Conservation (phyloP, 2,797 vertebrate species). For the Cuniculus paca region DNA sequence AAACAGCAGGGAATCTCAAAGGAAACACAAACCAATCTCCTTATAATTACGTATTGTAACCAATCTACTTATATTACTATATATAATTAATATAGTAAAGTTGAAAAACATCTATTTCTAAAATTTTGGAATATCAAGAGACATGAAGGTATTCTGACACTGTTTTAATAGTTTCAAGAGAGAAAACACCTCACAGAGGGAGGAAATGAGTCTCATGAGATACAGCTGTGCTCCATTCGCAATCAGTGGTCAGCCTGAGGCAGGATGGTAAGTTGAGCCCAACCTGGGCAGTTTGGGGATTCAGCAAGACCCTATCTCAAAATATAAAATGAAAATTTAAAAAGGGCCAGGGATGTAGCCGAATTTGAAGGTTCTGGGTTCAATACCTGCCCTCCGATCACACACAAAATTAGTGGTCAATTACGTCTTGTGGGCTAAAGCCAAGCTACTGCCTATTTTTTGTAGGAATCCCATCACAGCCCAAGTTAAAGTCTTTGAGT, state of each 20-base stretch:
- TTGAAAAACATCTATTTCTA: constrained; percentile 43
- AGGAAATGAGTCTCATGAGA: neutral
- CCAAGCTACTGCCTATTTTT: neutral
- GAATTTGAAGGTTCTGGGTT: neutral
- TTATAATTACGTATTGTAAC: constrained; percentile 29
- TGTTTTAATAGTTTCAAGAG: constrained; percentile 47
- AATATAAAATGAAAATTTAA: neutral
- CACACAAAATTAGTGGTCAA: neutral
- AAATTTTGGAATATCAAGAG: neutral
- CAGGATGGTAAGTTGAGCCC: neutral
- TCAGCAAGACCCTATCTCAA: neutral
- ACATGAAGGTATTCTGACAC: constrained; percentile 36
- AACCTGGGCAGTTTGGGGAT: neutral
- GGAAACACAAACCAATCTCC: constrained; percentile 28
- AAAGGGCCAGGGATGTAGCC: neutral
- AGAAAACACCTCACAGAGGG: neutral
- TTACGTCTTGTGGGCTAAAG: neutral
- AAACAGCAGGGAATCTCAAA: constrained; percentile 8
- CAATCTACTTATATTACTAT: neutral
- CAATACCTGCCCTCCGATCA: neutral
- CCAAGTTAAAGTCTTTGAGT: neutral
- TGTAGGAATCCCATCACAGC: neutral
- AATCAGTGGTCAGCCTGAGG: neutral
- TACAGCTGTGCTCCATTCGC: neutral
- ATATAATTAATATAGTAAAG: constrained; percentile 25